Percentiles rank a stretch among this genome's conserved stretches.
Conservation (phyloP, 2,113 vertebrate genomes). For the Myotis davidii region DNA sequence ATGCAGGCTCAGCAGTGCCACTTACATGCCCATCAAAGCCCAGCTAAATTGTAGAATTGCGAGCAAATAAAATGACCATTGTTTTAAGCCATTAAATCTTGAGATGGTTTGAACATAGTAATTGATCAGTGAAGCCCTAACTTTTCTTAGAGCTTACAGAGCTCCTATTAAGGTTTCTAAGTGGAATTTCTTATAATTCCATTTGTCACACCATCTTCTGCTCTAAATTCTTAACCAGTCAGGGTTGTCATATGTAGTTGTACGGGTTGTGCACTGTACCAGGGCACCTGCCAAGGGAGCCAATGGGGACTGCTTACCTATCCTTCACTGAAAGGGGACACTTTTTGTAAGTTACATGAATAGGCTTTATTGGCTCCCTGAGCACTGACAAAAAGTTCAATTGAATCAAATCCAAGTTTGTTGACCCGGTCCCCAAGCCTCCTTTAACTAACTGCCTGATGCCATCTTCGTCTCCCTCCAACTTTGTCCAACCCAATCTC, state of each 20-base stretch:
- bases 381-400: not conserved
- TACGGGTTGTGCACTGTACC: not conserved
- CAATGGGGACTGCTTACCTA: not conserved
- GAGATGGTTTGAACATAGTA: not conserved
- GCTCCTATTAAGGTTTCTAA: not conserved
- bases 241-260: not conserved
- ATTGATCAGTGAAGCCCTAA: not conserved
- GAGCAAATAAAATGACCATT: not conserved
- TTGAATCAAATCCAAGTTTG: not conserved
- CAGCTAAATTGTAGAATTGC: not conserved
- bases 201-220: not conserved
- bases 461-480: not conserved
- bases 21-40: not conserved
- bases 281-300: not conserved
- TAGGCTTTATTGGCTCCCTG: not conserved
- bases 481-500: not conserved
- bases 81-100: not conserved
- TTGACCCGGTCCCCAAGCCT: too few relatives aligned
- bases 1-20: not conserved
- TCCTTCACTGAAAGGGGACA: not conserved
- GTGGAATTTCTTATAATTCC: not conserved
- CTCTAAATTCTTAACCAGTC: not conserved
- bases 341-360: not conserved
- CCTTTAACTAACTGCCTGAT: not conserved
- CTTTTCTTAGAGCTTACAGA: not conserved